Conservation (phyloP, 1,140 invertebrate species). For the Probaryconus sp. region DNA sequence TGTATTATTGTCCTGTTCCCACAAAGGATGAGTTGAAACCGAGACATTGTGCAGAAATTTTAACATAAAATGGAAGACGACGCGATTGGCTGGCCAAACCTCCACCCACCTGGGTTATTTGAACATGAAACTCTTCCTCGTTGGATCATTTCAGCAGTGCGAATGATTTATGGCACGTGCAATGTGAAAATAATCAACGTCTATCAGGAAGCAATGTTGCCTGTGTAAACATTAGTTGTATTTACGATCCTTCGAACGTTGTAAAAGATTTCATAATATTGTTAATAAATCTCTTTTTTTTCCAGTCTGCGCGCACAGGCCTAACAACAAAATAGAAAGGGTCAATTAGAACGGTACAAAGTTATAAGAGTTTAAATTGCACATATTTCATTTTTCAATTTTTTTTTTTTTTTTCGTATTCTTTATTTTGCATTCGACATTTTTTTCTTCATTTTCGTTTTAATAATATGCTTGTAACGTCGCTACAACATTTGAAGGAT, state of each 20-base stretch:
- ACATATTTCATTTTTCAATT: constrained; percentile 29
- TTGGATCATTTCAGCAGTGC: constrained; percentile 18
- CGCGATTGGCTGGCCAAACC: constrained; percentile 1
- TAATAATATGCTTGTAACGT: constrained; percentile 37
- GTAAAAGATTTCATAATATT: constrained; percentile 33
- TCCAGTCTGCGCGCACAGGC: background rate
- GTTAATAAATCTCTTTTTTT: constrained; percentile 25
- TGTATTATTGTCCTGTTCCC: no score
- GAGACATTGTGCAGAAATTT: no score
- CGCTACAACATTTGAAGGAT: constrained; percentile 39
- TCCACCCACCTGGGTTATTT: constrained; percentile 6
- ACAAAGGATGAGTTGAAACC: no score
- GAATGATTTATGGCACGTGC: constrained; percentile 34
- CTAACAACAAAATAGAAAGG: constrained; percentile 16
- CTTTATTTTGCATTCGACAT: background rate
- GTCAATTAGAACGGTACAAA: constrained; percentile 23
- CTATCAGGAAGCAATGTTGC: constrained; percentile 37
- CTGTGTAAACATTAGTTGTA: constrained; percentile 32
- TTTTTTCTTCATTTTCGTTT: constrained; percentile 18
- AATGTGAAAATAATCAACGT: constrained; percentile 39
- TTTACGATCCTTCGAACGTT: constrained; percentile 37
- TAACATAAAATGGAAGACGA: background rate
- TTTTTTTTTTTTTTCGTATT: constrained; percentile 15
- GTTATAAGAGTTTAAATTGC: constrained; percentile 18
- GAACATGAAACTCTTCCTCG: constrained; percentile 19